Conservation (phyloP, 2,888 invertebrate species). For the Uloborus plumipes region DNA sequence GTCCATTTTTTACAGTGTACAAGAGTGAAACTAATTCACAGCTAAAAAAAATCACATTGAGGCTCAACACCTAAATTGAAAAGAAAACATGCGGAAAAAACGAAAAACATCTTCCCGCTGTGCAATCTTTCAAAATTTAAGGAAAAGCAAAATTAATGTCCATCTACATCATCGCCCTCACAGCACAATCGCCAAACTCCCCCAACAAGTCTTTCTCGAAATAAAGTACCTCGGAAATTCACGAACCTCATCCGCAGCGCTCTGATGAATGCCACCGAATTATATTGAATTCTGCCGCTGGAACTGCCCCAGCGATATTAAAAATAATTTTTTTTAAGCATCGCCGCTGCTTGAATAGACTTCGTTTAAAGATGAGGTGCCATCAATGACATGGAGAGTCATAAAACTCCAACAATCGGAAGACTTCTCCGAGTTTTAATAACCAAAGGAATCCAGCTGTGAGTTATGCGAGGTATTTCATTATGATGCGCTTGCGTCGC, state of each 20-base stretch:
- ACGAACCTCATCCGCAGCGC: conserved; percentile 8
- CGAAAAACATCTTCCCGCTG: too few relatives aligned
- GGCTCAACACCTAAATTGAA: too few relatives aligned
- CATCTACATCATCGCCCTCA: background rate
- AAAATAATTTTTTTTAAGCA: conserved; percentile 20
- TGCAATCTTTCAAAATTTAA: too few relatives aligned
- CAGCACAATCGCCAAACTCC: too few relatives aligned
- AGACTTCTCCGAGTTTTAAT: conserved; percentile 48
- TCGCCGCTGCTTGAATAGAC: conserved; percentile 17
- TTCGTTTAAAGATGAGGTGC: conserved; percentile 49
- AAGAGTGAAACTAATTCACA: too few relatives aligned
- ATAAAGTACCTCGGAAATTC: too few relatives aligned
- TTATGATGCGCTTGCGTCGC: conserved; percentile 49
- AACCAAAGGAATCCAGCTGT: conserved; percentile 53
- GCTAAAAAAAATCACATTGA: too few relatives aligned
- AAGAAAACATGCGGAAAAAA: too few relatives aligned
- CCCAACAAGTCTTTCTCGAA: too few relatives aligned
- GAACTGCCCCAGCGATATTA: conserved; percentile 28
- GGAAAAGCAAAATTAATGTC: background rate
- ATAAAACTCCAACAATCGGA: conserved; percentile 31
- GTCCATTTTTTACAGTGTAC: too few relatives aligned
- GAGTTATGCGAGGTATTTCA: conserved; percentile 63
- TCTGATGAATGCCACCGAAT: conserved; percentile 36
- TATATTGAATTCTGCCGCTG: conserved; percentile 45
- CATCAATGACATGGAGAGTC: conserved; percentile 52